Conservation (phyloP, 1,140 invertebrate species). For the Pseudobourletiella spinata region DNA sequence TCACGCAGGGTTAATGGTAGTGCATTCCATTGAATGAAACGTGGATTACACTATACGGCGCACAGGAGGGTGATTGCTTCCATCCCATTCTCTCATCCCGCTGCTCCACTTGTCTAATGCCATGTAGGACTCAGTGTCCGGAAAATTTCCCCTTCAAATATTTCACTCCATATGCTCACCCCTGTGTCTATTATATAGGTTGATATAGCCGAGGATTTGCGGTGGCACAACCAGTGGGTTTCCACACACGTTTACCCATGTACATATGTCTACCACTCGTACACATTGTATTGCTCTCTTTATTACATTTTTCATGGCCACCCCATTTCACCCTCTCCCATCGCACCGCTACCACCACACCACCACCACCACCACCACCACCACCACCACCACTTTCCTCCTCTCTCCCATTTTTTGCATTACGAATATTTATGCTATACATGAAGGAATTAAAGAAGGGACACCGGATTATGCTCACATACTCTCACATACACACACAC, state of each 20-base stretch:
- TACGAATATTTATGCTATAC: not conserved
- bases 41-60: slow-evolving; percentile 1
- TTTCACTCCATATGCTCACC: slow-evolving; percentile 11
- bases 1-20: slow-evolving; percentile 16
- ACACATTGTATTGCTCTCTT: slow-evolving; percentile 16
- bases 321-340: too few species aligned
- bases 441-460: too few species aligned
- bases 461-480: too few species aligned
- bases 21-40: slow-evolving; percentile 17
- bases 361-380: too few species aligned
- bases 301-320: slow-evolving; percentile 24
- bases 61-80: slow-evolving; percentile 3
- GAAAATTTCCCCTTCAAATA: slow-evolving; percentile 20
- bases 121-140: slow-evolving; percentile 8
- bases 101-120: slow-evolving; percentile 7
- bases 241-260: too few species aligned
- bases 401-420: slow-evolving; percentile 2
- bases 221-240: slow-evolving; percentile 2
- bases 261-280: too few species aligned
- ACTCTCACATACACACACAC: too few species aligned
- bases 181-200: not conserved
- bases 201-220: not conserved
- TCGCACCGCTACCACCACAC: too few species aligned
- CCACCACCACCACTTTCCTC: too few species aligned
- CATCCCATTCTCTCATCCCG: not conserved